Evolutionary conservation across 2,113 vertebrate species (phyloP), one percentile per base, ranked within the genome.

Genomic region (Lynx canadensis): DNA sequence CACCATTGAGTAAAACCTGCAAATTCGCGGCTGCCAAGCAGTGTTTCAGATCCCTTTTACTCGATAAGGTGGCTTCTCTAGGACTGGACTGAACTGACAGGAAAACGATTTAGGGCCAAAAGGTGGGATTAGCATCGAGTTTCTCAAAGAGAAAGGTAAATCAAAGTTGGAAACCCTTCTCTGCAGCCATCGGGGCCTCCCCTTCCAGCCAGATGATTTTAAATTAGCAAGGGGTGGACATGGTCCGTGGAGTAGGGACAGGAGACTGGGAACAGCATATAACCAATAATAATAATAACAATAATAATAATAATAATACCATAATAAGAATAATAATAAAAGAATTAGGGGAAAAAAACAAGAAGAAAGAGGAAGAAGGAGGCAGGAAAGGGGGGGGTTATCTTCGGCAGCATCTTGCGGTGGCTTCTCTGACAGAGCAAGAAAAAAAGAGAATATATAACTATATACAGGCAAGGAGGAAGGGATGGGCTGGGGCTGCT

Each of bases 401-500:
- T 99, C 98, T 98, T 99, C 98, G 98, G 99, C 99, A 99, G 98
- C 98, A 98, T 99, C 98, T 99, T 97, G 98, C 91, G 48, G 99
- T 98, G 98, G 98, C 97, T 98, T 99, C 98, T 99, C 99, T 98
- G 98, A 98, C 98, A 57, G 98, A 99, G 98, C 99, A 98, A 97
- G 93, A 96, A 94, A 97, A 85, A 78, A 92, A 98, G 98, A 98
- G 96, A 97, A 98, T 98, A 98, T 98, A 98, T 98, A 98, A 99
- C 98, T 99, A 98, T 99, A 95, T 98, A 99, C 98, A 98, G 97
- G 97, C 95, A 95, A 98, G 97, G 98, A 79, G 96, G 69, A 94
- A 97, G 91, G 85, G 96, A 78, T 45, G 94, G 76, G 76, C 78
- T 5, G 87, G 89, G 95, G 87, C 85, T 93, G 91, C 65, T 97